These are phyloP conservation scores for Pedicia rivosa DNA, from an alignment of 2,888 invertebrate genomes.

Conservation along the genomic window DNA sequence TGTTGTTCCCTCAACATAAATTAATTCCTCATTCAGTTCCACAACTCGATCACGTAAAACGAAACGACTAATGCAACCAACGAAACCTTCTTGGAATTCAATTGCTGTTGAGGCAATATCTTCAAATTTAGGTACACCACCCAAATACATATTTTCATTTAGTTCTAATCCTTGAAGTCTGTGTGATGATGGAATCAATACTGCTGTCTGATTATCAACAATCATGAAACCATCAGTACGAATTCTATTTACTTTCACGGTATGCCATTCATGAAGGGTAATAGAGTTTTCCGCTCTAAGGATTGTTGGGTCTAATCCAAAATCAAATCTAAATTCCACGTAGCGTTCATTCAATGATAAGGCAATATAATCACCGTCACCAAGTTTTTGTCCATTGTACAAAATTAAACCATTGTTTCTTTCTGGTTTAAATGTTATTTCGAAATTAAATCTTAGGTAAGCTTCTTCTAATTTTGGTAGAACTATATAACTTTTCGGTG, in stretches of 20 bases:
- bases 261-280: slow-evolving; percentile 71
- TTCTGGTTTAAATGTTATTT: slow-evolving; percentile 81
- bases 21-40: slow-evolving; percentile 57
- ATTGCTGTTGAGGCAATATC: slow-evolving; percentile 42
- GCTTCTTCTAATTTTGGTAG: slow-evolving; percentile 64
- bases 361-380: slow-evolving; percentile 67
- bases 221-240: slow-evolving; percentile 53
- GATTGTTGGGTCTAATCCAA: slow-evolving; percentile 58
- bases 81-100: slow-evolving; percentile 47
- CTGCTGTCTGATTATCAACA: slow-evolving; percentile 55
- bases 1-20: slow-evolving; percentile 48
- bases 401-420: slow-evolving; percentile 48
- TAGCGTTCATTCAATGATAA: slow-evolving; percentile 53
- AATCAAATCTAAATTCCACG: slow-evolving; percentile 70
- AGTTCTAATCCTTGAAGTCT: slow-evolving; percentile 62
- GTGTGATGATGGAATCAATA: slow-evolving; percentile 40
- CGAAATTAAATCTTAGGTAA: slow-evolving; percentile 67
- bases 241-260: slow-evolving; percentile 55
- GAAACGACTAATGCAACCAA: slow-evolving; percentile 80
- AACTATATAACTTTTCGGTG: slow-evolving; percentile 61
- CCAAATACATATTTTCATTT: slow-evolving; percentile 63
- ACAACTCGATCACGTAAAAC: slow-evolving; percentile 52
- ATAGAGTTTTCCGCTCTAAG: slow-evolving; percentile 55
- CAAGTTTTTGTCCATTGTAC: slow-evolving; percentile 62
- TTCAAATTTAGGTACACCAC: slow-evolving; percentile 59